Evolutionary conservation across 2,113 vertebrate species (phyloP).

Genomic region (Syrrhaptes paradoxus): DNA sequence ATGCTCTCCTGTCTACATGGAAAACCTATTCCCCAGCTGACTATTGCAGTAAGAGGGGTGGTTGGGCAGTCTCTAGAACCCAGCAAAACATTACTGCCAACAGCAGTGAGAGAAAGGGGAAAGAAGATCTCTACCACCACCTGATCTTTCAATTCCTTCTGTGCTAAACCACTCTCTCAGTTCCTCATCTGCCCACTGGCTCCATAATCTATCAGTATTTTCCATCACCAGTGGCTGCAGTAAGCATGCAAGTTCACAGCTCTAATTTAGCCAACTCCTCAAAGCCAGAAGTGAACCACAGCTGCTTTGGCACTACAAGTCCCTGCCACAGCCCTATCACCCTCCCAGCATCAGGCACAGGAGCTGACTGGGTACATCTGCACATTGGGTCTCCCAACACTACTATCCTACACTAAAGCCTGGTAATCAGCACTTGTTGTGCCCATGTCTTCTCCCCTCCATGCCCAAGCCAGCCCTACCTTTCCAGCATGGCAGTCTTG

Average conservation of each 20-base stretch:
- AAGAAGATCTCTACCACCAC: background rate
- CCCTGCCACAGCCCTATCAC: background rate
- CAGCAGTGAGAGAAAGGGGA: background rate
- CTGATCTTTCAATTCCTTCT: background rate
- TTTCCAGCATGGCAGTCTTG: constrained; percentile 91
- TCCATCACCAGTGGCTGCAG: background rate
- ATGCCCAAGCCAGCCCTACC: constrained; percentile 68
- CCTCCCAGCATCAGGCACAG: background rate
- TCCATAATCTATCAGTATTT: background rate
- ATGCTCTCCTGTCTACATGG: background rate
- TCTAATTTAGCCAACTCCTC: background rate
- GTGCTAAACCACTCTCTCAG: background rate
- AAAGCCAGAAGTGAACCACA: background rate
- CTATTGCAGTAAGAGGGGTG: too few species aligned
- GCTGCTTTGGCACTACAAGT: background rate
- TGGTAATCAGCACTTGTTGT: background rate
- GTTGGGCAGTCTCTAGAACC: background rate
- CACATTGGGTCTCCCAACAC: accelerated
- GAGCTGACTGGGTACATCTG: background rate
- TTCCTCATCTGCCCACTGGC: background rate
- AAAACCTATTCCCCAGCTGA: background rate
- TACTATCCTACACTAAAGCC: background rate
- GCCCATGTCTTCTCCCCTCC: background rate
- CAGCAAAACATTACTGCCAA: background rate
- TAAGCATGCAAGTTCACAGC: accelerated